Evolutionary conservation across 2,113 vertebrate species (phyloP).

Genomic region (Gadus macrocephalus): DNA sequence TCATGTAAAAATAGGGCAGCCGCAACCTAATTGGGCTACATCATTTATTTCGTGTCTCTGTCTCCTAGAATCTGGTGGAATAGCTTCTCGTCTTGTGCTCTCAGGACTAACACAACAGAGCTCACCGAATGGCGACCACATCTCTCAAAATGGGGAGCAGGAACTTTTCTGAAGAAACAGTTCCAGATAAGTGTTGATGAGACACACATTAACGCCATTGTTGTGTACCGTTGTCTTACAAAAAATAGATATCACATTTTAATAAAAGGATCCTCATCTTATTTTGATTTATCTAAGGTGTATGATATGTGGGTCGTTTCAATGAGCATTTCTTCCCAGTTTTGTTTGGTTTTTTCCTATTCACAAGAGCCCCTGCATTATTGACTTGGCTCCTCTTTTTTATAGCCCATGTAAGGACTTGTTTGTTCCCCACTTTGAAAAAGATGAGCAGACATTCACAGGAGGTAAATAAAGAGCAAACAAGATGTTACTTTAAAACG

Average conservation of each 20-base stretch:
- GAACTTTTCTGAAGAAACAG: constrained; percentile 38
- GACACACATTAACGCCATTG: not conserved
- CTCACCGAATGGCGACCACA: constrained; percentile 47
- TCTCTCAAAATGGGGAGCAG: constrained; percentile 60
- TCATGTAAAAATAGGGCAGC: constrained; percentile 40
- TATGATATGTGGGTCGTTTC: constrained; percentile 23
- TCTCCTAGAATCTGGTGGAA: too few species aligned
- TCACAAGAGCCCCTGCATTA: constrained; percentile 34
- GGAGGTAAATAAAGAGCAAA: constrained; percentile 3
- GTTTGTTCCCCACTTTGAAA: constrained; percentile 13
- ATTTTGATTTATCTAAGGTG: not conserved
- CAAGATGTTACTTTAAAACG: not conserved
- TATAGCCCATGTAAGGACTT: constrained; percentile 10
- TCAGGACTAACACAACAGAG: not conserved
- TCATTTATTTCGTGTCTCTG: constrained; percentile 18
- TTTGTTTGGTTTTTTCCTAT: constrained; percentile 19
- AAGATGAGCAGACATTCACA: constrained; percentile 6
- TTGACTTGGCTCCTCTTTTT: constrained; percentile 21
- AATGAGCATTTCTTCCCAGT: constrained; percentile 12
- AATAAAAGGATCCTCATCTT: not conserved
- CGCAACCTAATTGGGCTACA: constrained; percentile 22
- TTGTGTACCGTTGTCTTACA: constrained; percentile 6
- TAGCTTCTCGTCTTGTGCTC: not conserved
- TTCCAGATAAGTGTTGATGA: constrained; percentile 4
- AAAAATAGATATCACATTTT: constrained; percentile 14